Evolutionary conservation across 1,140 invertebrate genomes (phyloP).

Genomic region (Formica exsecta): DNA sequence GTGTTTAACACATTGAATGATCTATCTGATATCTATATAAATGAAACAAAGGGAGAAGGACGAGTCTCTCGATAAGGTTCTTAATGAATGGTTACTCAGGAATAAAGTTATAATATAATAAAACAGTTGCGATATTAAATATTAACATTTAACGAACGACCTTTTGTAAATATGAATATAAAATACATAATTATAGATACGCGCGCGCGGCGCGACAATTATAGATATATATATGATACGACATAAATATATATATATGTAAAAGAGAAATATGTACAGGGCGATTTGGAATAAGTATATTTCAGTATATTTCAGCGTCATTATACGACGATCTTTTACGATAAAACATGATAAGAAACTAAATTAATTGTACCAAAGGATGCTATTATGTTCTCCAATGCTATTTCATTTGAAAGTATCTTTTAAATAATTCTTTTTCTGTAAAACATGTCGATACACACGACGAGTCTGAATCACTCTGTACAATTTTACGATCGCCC

Average conservation of each 20-base stretch:
- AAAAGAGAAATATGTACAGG: conserved; percentile 58
- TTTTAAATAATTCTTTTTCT: not conserved
- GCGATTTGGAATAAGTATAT: conserved; percentile 26
- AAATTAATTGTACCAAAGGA: not conserved
- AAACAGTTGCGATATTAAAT: conserved; percentile 81
- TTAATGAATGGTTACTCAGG: conserved; percentile 83
- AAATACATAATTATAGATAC: conserved; percentile 75
- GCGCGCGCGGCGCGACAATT: conserved; percentile 28
- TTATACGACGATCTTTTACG: not conserved
- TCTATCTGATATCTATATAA: conserved; percentile 54
- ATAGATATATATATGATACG: not conserved
- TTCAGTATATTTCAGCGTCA: not conserved
- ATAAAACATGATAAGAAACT: not conserved
- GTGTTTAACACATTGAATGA: conserved; percentile 54
- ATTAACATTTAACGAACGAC: conserved; percentile 80
- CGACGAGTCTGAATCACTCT: conserved; percentile 45
- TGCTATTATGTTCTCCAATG: not conserved
- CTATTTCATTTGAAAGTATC: not conserved
- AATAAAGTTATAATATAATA: conserved; percentile 82
- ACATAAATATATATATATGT: conserved; percentile 10
- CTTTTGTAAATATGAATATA: conserved; percentile 84
- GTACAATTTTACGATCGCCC: conserved; percentile 68
- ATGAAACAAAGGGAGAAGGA: conserved; percentile 41
- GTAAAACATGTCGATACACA: not conserved
- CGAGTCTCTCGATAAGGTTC: conserved; percentile 74